Evolutionary conservation across 2,888 invertebrate species (phyloP), one percentile per base, ranked within the genome.

Genomic region (Parelbella ahira): DNA sequence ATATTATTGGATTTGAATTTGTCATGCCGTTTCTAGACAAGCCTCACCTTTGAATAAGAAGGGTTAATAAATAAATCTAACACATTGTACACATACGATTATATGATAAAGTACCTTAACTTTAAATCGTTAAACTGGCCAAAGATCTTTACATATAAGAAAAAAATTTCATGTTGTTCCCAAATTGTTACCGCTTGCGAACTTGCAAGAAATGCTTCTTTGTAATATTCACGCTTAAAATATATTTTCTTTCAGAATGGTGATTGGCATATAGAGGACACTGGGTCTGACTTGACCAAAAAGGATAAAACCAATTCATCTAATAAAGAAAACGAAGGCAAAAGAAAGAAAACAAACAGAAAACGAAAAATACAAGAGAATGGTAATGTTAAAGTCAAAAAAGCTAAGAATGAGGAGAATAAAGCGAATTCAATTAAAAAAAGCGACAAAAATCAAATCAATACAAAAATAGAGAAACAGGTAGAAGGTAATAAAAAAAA

Each of bases 241-340:
- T 3, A 3, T 15, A 42, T 19, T 20, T 33, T 45, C 53, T 44
- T 24, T 9, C 63, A 84, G 84, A 71, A 65, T 18, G 71, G 70
- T 3, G 69, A 60, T 1, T 76, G 81, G 76, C 50, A 72, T 44
- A 68, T 79, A 0, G 66, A 67, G 43, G 78, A 77, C 25, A 53
- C 63, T 0, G 60, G 61, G n/a, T 47, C 58, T 0, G 49, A 49
- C 6, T 2, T 1, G 56, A 64, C 8, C n/a, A 57, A 62, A 37
- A 36, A 45, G n/a, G 68, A 67, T 33, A 49, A 45, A 39, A 63
- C 60, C 29, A 50, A 27, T 27, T 20, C 29, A 6, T 38, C 58
- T 0, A 61, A 68, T 38, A 73, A 84, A 54, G 69, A 78, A 58
- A 64, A 72, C 41, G 52, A 70, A 51, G 48, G 56, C 23, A 54